Base-by-base conservation (phyloP, 2,797 vertebrate species). In the Microctenopoma steveboyesi region DNA sequence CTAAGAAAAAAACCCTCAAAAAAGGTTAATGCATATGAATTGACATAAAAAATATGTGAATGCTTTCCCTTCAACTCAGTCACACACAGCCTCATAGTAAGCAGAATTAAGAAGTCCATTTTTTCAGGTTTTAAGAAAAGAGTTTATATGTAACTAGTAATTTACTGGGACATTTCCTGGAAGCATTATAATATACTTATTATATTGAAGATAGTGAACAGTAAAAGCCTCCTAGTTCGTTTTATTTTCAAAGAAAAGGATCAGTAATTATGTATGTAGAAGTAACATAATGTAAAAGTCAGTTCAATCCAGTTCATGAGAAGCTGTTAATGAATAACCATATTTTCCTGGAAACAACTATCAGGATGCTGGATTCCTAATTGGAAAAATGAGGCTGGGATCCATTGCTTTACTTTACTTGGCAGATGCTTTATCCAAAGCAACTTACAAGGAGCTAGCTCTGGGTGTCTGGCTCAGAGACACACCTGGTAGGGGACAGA, bases 241-340 rank as follows among this genome's bases (percentile, higher is more conserved):
- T 73, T 62, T 35, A 37, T 52, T 57, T 75, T 76, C 68, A 69
- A 62, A 56, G 62, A 69, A 84, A 68, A 74, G 62, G 54, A 45
- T 40, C 35, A 4, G 51, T 75, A 75, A 81, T 83, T 77, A 83
- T 56, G 71, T 79, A 79, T 56, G 74, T 52, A 59, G 60, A 39
- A 57, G 64, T 63, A 52, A 18, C 75, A 75, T 70, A 65, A 54
- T 78, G 22, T 22, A 76, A 30, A 51, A 30, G 54, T 63, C 48
- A 16, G 45, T 72, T 74, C 75, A 37, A 80, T 59, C 72, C 53
- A 64, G 60, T 72, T 72, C 64, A 69, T 50, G 63, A 73, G 46
- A 76, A 74, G 43, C 39, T 72, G 52, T 66, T 79, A 66, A 63
- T 47, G 50, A 69, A 50, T 73, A 45, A 76, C 79, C 68, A 71